Conservation (phyloP, 2,113 vertebrate genomes). For the Salvelinus namaycush region DNA sequence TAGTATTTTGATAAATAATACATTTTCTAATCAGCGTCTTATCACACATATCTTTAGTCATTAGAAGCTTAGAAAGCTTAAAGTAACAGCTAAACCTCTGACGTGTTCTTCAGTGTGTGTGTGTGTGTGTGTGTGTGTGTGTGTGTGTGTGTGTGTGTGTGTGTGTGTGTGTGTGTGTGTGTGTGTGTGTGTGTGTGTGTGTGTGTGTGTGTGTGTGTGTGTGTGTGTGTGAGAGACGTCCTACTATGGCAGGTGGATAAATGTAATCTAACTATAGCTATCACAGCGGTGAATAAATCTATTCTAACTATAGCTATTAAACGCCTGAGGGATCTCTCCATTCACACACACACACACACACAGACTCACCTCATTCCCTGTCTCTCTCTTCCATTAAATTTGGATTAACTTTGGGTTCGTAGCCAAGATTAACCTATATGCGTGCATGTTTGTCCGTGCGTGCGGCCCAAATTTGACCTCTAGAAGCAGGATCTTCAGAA, state of each 20-base stretch:
- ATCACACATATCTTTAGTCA: slow-evolving; percentile 50
- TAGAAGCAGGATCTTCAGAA: not conserved
- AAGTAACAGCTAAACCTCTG: slow-evolving; percentile 56
- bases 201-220: too few species aligned
- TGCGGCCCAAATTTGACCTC: not conserved
- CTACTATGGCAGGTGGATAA: slow-evolving; percentile 53
- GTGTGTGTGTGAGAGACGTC: too few species aligned
- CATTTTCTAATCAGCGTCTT: slow-evolving; percentile 66
- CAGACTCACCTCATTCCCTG: not conserved
- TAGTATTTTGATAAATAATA: slow-evolving; percentile 74
- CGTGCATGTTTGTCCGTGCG: slow-evolving; percentile 8
- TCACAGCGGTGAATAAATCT: slow-evolving; percentile 60
- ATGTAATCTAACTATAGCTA: slow-evolving; percentile 71
- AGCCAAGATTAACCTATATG: not conserved
- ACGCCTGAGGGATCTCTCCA: slow-evolving; percentile 32
- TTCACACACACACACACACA: not conserved
- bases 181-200: too few species aligned
- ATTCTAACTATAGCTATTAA: slow-evolving; percentile 58
- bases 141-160: too few species aligned
- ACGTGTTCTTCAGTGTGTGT: slow-evolving; percentile 32
- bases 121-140: not conserved
- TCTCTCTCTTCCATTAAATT: not conserved
- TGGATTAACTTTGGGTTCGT: not conserved
- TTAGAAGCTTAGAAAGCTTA: slow-evolving; percentile 55
- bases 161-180: too few species aligned